phyloP scores from a whole-genome alignment of 2,888 invertebrate species.

The Sesamia inferens region DNA sequence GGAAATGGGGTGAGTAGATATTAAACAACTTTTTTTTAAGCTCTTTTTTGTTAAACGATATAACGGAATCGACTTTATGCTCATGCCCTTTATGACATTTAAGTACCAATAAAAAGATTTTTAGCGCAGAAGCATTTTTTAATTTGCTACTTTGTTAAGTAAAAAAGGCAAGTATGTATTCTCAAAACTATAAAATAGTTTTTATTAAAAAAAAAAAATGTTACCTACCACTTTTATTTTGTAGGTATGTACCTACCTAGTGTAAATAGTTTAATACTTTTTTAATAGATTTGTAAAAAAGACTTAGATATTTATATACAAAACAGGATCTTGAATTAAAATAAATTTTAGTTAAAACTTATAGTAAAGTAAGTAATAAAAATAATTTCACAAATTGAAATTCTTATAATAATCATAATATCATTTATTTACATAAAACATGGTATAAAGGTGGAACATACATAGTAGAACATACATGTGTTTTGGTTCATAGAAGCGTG shows the following conservation, averaged over 20 bases:
- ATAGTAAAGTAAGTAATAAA: no score
- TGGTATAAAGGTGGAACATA: no score
- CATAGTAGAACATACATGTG: no score
- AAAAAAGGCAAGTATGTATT: not conserved
- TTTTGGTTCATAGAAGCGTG: no score
- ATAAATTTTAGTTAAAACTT: no score
- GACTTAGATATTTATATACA: no score
- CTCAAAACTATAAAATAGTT: not conserved
- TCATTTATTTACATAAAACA: no score
- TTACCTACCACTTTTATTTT: not conserved
- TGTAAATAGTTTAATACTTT: not conserved
- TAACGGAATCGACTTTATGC: not conserved
- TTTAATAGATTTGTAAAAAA: not conserved
- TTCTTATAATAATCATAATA: no score
- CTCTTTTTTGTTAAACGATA: not conserved
- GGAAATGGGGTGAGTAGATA: slow-evolving; percentile 79
- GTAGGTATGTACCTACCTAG: not conserved
- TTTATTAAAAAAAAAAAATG: not conserved
- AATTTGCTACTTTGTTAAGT: not conserved
- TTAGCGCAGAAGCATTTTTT: not conserved
- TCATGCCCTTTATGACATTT: not conserved
- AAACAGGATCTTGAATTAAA: not conserved
- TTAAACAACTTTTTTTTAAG: slow-evolving; percentile 8
- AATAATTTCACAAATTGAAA: no score
- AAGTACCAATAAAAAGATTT: not conserved